Percentiles rank a stretch among this genome's conserved stretches.
These are phyloP conservation scores for Anniella stebbinsi DNA, from an alignment of 2,797 vertebrate genomes.

Conservation along the genomic window DNA sequence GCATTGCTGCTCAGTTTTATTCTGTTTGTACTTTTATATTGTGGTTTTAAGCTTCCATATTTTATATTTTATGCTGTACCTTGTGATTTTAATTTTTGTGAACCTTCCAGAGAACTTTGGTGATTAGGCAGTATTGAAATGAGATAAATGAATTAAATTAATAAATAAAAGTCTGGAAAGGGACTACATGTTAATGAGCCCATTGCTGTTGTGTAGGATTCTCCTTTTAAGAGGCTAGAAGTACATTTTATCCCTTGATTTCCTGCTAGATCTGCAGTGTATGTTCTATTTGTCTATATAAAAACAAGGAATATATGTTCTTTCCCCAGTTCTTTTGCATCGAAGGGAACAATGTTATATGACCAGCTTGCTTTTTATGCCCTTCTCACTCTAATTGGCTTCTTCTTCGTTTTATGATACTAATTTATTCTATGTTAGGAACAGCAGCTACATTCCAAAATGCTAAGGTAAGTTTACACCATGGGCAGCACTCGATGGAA, in stretches of 20 bases:
- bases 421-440: too few species aligned
- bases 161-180: not conserved
- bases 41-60: too few species aligned
- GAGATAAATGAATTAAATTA: too few species aligned
- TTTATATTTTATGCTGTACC: too few species aligned
- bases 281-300: not conserved
- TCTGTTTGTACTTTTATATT: too few species aligned
- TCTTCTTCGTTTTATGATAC: not conserved
- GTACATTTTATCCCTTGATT: not conserved
- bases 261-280: not conserved
- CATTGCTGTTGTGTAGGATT: not conserved
- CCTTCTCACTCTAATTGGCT: not conserved
- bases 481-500: conserved; percentile 34
- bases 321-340: not conserved
- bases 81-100: too few species aligned
- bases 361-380: not conserved
- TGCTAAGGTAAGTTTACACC: conserved; percentile 22
- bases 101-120: too few species aligned
- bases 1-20: too few species aligned
- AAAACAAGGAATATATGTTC: not conserved
- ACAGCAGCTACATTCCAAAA: conserved; percentile 37
- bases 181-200: not conserved
- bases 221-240: not conserved
- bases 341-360: not conserved
- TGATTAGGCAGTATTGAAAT: too few species aligned